Evolutionary conservation across 2,113 vertebrate genomes (phyloP).

Genomic region (Quiscalus mexicanus): DNA sequence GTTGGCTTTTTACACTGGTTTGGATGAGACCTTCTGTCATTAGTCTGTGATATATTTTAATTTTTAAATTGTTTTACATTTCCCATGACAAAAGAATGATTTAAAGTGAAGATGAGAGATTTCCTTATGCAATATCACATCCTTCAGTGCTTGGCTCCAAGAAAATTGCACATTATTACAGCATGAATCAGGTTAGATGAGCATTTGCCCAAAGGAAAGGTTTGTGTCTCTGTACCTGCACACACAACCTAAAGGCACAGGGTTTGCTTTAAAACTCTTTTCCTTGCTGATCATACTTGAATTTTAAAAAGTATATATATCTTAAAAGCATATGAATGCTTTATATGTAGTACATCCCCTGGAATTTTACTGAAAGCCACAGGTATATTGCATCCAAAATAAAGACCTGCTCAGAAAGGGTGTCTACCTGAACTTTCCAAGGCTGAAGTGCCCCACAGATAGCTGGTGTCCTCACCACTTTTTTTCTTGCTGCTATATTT

Average conservation of each 20-base stretch:
- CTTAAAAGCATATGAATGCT: not conserved
- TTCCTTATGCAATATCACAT: not conserved
- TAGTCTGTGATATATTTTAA: not conserved
- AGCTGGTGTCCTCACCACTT: rapidly evolving
- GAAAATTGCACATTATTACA: not conserved
- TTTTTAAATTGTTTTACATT: slow-evolving; percentile 22
- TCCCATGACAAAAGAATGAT: not conserved
- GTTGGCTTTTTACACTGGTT: not conserved
- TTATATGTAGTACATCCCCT: not conserved
- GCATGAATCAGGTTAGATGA: not conserved
- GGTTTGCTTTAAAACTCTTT: not conserved
- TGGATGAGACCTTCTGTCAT: not conserved
- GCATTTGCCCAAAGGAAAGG: not conserved
- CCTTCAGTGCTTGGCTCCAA: not conserved
- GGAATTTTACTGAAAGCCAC: not conserved
- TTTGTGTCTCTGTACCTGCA: not conserved
- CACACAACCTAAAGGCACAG: not conserved
- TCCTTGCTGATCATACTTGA: not conserved
- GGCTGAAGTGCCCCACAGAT: not conserved
- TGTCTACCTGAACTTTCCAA: not conserved
- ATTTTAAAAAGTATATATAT: not conserved
- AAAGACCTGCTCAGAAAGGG: not conserved
- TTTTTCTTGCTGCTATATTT: not conserved
- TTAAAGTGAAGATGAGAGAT: not conserved
- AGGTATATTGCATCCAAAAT: not conserved